Base-by-base conservation (phyloP, 2,113 vertebrate genomes). In the Cyprinodon tularosa region DNA sequence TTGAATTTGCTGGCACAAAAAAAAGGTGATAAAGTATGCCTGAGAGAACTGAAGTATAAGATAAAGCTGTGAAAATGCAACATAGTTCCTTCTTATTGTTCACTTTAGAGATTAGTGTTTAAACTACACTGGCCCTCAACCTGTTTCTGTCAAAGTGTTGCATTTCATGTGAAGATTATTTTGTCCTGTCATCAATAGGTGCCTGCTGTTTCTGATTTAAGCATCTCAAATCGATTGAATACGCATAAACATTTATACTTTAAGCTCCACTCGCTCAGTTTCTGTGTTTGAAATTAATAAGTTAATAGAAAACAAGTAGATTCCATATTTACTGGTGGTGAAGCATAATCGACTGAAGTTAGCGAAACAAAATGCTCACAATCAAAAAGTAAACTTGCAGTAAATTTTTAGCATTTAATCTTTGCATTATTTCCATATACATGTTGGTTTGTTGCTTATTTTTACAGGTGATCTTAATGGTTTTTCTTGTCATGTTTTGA, bases 171-270 rank as follows among this genome's bases (percentile, higher is more conserved):
- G 61, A 66, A 74, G 38, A 12, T 14, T 53, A 57, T n/a, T 38
- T 78, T 47, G 57, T 79, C 64, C 84, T 84, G 72, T 44, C 44
- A 76, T 53, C 17, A 74, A 67, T 40, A 72, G 66, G 48, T 71
- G 50, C 40, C 68, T 83, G 10, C 72, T 79, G 38, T 66, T 75
- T 44, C 1, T 37, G 45, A 10, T 37, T 64, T 12, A 44, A 15
- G 22, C 42, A 59, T 48, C 39, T 76, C 67, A 4, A 50, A 71
- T 61, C 13, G 8, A 15, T 57, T 57, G n/a, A 42, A 42, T 42
- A 42, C 13, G 6, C 48, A 53, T 53, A 53, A 53, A 53, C 17
- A 20, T 53, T 42, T 4, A 6, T 53, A 1, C 50, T 9, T n/a
- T 57, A 57, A 57, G 50, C 17, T n/a, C 42, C 14, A 4, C n/a